phyloP scores from a whole-genome alignment of 2,113 vertebrate genomes.

The Psephotus haematonotus region DNA sequence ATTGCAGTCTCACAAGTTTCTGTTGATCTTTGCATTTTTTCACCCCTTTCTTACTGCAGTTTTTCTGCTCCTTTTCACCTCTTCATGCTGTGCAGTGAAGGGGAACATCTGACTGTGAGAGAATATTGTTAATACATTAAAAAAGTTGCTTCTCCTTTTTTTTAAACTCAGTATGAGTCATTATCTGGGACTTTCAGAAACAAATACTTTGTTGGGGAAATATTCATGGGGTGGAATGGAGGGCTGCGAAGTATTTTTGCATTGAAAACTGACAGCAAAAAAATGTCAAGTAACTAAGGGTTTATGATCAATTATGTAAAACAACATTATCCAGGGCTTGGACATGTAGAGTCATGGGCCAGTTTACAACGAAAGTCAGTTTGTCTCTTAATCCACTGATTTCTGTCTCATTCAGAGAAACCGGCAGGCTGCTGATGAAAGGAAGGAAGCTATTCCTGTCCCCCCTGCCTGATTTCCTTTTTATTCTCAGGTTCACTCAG shows the following conservation, averaged over 20 bases:
- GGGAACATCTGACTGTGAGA: constrained; percentile 26
- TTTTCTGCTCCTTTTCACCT: neutral
- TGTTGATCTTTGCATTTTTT: neutral
- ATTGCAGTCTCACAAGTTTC: neutral
- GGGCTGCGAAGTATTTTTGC: neutral
- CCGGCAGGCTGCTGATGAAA: neutral
- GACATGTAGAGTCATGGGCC: neutral
- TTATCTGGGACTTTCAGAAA: constrained; percentile 31
- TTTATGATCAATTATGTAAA: neutral
- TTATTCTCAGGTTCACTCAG: neutral
- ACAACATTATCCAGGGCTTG: neutral
- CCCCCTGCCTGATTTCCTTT: neutral
- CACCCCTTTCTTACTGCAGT: neutral
- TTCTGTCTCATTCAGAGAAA: neutral
- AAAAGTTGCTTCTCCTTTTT: constrained; percentile 38
- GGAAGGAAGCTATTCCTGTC: neutral
- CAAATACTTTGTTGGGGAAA: constrained; percentile 21
- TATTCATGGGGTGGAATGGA: neutral
- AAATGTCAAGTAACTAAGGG: neutral
- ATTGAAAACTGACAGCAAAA: neutral
- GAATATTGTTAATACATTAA: neutral
- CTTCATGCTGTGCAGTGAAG: neutral
- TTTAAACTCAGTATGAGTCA: constrained; percentile 36
- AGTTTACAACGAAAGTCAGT: neutral
- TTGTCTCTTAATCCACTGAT: neutral